Evolutionary conservation across 2,797 vertebrate species (phyloP).

Genomic region (Notolepis coatsorum): DNA sequence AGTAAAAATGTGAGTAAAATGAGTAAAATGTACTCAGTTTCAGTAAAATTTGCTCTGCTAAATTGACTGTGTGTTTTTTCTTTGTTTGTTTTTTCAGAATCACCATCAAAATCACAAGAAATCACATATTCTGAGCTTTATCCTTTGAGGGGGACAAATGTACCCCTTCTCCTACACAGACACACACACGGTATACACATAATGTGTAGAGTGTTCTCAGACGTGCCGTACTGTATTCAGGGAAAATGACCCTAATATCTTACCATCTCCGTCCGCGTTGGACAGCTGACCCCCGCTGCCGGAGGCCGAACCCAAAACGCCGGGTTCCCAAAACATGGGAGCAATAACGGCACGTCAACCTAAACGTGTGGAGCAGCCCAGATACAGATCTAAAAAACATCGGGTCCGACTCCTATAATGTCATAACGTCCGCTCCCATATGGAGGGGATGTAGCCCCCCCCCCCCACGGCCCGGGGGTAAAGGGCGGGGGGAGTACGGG

Average conservation of each 20-base stretch:
- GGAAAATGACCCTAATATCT: conserved; percentile 55
- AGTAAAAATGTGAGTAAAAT: too few species aligned
- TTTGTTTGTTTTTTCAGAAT: not conserved
- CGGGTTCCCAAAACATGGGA: conserved; percentile 54
- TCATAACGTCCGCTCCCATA: conserved; percentile 59
- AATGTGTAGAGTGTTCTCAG: too few species aligned
- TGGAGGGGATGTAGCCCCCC: conserved; percentile 8
- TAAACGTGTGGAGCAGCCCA: conserved; percentile 21
- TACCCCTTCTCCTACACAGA: not conserved
- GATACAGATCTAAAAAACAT: conserved; percentile 69
- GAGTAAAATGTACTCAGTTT: too few species aligned
- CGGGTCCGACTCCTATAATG: too few species aligned
- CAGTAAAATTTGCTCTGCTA: too few species aligned
- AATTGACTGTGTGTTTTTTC: not conserved
- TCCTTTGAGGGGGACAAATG: too few species aligned
- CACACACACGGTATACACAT: not conserved
- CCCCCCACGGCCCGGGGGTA: not conserved
- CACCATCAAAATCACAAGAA: not conserved
- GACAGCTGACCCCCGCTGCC: conserved; percentile 48
- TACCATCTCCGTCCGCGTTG: conserved; percentile 24
- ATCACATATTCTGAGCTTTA: too few species aligned
- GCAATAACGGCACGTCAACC: too few species aligned
- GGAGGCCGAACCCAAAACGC: not conserved
- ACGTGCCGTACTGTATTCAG: conserved; percentile 30
- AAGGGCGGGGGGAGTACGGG: not conserved